Percentiles rank a stretch among this genome's conserved stretches.
These are phyloP conservation scores for Columbina picui DNA, from an alignment of 2,113 vertebrate genomes.

Conservation along the genomic window DNA sequence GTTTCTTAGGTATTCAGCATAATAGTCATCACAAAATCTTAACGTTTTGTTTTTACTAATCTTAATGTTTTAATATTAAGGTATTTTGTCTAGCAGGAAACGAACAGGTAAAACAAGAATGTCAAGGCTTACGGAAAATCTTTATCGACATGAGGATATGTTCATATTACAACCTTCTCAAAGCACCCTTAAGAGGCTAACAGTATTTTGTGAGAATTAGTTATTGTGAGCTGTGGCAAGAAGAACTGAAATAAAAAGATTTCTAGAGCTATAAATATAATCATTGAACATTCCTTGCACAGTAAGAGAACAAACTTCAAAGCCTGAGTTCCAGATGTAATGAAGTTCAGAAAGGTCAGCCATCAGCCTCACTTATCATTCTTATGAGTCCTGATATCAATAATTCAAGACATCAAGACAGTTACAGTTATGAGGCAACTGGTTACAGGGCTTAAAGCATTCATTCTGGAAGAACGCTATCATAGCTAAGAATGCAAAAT, in stretches of 20 bases:
- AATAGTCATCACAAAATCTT: neutral
- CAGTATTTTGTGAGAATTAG: neutral
- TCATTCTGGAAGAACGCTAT: neutral
- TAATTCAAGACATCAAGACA: neutral
- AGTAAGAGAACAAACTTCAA: slow-evolving; percentile 20
- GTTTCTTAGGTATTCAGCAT: neutral
- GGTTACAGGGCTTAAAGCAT: neutral
- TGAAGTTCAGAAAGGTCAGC: neutral
- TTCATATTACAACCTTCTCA: neutral
- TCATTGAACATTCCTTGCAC: neutral
- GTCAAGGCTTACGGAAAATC: neutral
- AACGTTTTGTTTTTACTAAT: neutral
- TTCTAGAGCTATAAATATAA: slow-evolving; percentile 24
- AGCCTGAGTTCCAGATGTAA: neutral
- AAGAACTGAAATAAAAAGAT: neutral
- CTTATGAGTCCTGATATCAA: neutral
- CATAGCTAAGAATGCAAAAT: neutral
- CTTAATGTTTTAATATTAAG: neutral
- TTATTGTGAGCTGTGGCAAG: neutral
- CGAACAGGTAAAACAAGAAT: neutral
- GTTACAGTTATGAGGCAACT: neutral
- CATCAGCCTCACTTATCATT: slow-evolving; percentile 4
- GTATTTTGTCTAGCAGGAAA: neutral
- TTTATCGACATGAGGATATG: neutral
- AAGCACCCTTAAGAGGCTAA: neutral